Evolutionary conservation across 1,140 invertebrate species (phyloP).

Genomic region (Glossosoma conforme): DNA sequence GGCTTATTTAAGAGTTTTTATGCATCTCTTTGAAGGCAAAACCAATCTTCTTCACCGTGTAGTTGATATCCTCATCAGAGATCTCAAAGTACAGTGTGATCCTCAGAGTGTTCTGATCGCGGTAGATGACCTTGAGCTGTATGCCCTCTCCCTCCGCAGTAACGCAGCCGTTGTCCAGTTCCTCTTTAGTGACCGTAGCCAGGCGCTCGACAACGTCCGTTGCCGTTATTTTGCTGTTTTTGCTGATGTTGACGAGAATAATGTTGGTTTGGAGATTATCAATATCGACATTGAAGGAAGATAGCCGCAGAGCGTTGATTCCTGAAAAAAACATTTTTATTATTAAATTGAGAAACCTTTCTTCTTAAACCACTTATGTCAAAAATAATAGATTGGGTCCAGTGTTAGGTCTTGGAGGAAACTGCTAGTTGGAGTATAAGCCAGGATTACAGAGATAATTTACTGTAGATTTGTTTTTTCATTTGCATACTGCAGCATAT

Average conservation of each 20-base stretch:
- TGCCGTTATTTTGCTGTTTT: slow-evolving; percentile 43
- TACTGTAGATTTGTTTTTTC: too few relatives aligned
- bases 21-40: slow-evolving; percentile 57
- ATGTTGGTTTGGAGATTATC: slow-evolving; percentile 73
- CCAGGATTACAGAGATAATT: too few relatives aligned
- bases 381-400: too few relatives aligned
- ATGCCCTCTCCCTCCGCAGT: slow-evolving; percentile 44
- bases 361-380: too few relatives aligned
- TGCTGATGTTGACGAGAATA: slow-evolving; percentile 59
- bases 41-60: slow-evolving; percentile 58
- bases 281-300: slow-evolving; percentile 60
- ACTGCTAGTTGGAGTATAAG: too few relatives aligned
- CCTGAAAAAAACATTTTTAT: too few relatives aligned
- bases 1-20: too few relatives aligned
- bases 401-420: too few relatives aligned
- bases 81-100: slow-evolving; percentile 68
- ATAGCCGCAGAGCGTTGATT: slow-evolving; percentile 53
- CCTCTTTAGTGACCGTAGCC: slow-evolving; percentile 49
- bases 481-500: too few relatives aligned
- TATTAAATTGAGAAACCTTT: too few relatives aligned
- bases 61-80: slow-evolving; percentile 54
- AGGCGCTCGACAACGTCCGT: slow-evolving; percentile 56
- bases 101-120: slow-evolving; percentile 52
- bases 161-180: slow-evolving; percentile 48
- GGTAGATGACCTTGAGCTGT: slow-evolving; percentile 53